phyloP scores from a whole-genome alignment of 2,797 vertebrate species.

The Allobates femoralis region DNA sequence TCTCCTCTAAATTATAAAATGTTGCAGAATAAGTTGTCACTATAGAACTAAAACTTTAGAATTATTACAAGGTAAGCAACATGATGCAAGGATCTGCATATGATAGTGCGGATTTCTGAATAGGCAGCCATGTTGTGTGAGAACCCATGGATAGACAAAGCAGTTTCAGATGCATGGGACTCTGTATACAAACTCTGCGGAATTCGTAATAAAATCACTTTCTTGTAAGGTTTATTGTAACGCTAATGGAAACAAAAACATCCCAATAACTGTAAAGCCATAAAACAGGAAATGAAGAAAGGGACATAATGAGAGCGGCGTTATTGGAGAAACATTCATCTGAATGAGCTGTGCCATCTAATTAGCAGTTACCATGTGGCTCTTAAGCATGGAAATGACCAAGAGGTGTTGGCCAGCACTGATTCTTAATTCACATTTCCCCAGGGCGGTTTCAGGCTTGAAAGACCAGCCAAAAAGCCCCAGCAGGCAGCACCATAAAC shows the following conservation, averaged over 20 bases:
- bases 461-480: conserved; percentile 46
- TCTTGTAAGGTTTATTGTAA: background rate
- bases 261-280: background rate
- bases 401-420: conserved; percentile 43
- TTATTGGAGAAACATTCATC: conserved; percentile 10
- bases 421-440: conserved; percentile 11
- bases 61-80: no score
- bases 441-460: conserved; percentile 60
- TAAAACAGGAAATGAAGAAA: background rate
- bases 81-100: no score
- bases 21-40: no score
- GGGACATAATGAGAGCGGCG: background rate
- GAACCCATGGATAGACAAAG: no score
- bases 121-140: no score
- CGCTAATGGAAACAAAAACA: background rate
- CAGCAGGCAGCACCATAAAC: conserved; percentile 56
- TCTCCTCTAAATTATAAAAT: no score
- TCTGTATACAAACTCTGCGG: background rate
- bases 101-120: no score
- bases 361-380: conserved; percentile 44
- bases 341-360: conserved; percentile 13
- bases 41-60: no score
- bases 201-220: background rate
- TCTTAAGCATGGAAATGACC: conserved; percentile 58
- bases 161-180: background rate